Percentiles rank a stretch among this genome's conserved stretches.
Conservation (phyloP, 2,113 vertebrate species). For the Falco punctatus region DNA sequence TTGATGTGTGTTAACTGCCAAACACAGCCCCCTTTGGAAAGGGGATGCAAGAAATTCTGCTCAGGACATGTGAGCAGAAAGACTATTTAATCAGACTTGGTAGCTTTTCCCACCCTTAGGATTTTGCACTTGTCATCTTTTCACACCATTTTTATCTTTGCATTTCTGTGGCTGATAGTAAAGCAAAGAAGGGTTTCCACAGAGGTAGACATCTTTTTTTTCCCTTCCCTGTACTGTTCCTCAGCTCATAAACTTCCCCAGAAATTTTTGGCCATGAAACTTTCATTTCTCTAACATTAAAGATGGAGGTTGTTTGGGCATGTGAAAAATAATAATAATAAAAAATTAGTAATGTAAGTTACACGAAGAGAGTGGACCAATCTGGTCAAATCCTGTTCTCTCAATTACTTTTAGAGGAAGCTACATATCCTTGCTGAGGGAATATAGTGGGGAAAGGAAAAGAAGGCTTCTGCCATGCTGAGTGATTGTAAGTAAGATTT, state of each 20-base stretch:
- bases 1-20: background rate
- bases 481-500: constrained; percentile 27
- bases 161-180: background rate
- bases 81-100: background rate
- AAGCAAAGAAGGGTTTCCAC: background rate
- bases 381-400: constrained; percentile 42
- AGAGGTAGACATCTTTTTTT: background rate
- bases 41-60: background rate
- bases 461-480: constrained; percentile 32
- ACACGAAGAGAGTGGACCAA: background rate
- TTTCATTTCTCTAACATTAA: background rate
- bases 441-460: constrained; percentile 45
- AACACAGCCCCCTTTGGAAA: background rate
- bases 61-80: background rate
- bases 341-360: background rate
- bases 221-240: constrained; percentile 12
- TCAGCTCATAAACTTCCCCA: background rate
- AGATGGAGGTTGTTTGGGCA: background rate
- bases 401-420: constrained; percentile 33
- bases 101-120: background rate
- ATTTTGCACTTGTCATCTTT: background rate
- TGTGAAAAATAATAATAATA: background rate
- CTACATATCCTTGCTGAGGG: constrained; percentile 36
- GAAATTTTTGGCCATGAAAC: background rate
- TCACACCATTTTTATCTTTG: background rate